Conservation (phyloP, 2,888 invertebrate species). For the Acleris literana region DNA sequence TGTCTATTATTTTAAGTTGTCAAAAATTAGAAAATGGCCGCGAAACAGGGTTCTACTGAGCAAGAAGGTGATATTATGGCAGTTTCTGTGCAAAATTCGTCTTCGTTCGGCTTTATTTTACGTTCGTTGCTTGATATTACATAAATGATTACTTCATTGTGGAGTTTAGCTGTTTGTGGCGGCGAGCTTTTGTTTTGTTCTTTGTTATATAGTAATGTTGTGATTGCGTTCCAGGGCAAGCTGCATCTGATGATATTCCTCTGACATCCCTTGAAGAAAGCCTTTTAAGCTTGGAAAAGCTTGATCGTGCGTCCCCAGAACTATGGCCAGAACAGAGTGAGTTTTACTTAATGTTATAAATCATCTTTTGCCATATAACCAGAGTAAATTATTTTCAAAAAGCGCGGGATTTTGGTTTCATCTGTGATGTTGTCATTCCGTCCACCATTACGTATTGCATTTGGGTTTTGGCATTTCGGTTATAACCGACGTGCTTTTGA, state of each 20-base stretch:
- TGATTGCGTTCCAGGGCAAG: conserved; percentile 63
- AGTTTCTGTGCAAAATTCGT: conserved; percentile 15
- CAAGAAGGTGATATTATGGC: conserved; percentile 81
- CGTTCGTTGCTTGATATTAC: conserved; percentile 20
- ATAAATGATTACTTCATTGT: not conserved
- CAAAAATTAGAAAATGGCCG: conserved; percentile 85
- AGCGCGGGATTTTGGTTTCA: conserved; percentile 65
- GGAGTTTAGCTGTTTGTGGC: not conserved
- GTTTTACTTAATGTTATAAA: conserved; percentile 49
- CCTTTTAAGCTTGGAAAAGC: conserved; percentile 93
- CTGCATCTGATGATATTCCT: conserved; percentile 77
- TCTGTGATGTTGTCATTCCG: conserved; percentile 72
- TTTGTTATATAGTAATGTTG: conserved; percentile 17
- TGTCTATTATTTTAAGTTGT: conserved; percentile 37
- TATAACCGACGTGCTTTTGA: conserved; percentile 71
- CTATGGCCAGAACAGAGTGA: conserved; percentile 98
- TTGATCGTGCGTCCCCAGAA: conserved; percentile 97
- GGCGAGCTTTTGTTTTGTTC: conserved; percentile 4
- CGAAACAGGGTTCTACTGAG: conserved; percentile 85
- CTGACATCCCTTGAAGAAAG: conserved; percentile 86
- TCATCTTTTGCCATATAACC: conserved; percentile 6
- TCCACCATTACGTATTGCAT: conserved; percentile 49
- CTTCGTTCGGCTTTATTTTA: conserved; percentile 1
- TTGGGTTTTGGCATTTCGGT: conserved; percentile 62
- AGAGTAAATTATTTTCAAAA: conserved; percentile 61